Conservation (phyloP, 2,888 invertebrate species). For the Volucella inanis region DNA sequence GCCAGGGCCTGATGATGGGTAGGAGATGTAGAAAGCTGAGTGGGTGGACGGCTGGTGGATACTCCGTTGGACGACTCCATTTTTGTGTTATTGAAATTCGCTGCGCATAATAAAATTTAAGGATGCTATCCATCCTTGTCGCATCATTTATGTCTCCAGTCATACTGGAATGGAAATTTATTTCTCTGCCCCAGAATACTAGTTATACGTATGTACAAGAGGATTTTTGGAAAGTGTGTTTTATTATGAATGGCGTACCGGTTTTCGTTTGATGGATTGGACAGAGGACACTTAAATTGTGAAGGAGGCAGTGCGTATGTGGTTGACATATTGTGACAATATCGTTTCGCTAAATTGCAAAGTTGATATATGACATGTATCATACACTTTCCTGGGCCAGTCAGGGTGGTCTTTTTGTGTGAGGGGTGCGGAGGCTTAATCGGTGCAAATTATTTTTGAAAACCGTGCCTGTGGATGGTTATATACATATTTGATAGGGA, state of each 20-base stretch:
- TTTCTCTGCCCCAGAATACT: slow-evolving; percentile 11
- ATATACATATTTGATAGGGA: too few species aligned
- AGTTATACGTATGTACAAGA: background rate
- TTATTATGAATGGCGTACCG: slow-evolving; percentile 54
- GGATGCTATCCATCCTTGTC: slow-evolving; percentile 61
- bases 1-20: background rate
- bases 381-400: background rate
- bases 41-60: background rate
- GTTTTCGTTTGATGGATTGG: slow-evolving; percentile 62
- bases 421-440: background rate
- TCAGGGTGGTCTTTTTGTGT: background rate
- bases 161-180: slow-evolving; percentile 43
- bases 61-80: slow-evolving; percentile 18
- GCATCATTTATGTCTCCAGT: slow-evolving; percentile 56
- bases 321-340: slow-evolving; percentile 68
- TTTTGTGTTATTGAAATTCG: slow-evolving; percentile 49
- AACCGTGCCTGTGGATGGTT: too few species aligned
- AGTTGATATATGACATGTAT: slow-evolving; percentile 7
- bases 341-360: slow-evolving; percentile 25
- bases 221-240: slow-evolving; percentile 45
- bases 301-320: slow-evolving; percentile 18
- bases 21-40: background rate
- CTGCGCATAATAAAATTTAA: slow-evolving; percentile 60
- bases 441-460: background rate
- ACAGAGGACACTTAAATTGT: slow-evolving; percentile 46